Evolutionary conservation across 2,888 invertebrate genomes (phyloP).

Genomic region (Gymnoscelis rufifasciata): DNA sequence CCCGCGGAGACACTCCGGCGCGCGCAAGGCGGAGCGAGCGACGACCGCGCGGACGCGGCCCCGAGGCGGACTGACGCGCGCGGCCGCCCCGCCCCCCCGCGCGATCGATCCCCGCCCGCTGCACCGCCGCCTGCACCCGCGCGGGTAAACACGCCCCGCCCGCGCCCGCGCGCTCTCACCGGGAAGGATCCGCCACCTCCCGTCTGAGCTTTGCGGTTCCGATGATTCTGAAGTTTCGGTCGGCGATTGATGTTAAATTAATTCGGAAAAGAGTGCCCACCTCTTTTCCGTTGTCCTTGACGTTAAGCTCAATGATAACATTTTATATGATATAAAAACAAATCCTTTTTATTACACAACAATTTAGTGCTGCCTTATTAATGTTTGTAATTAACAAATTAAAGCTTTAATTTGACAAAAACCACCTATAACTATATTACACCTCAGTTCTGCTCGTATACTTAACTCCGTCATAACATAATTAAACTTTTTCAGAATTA

Average conservation of each 20-base stretch:
- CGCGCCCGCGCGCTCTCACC: constrained; percentile 82
- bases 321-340: too few relatives aligned
- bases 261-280: too few relatives aligned
- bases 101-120: constrained; percentile 55
- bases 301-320: too few relatives aligned
- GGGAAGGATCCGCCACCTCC: constrained; percentile 2
- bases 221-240: neutral
- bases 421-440: too few relatives aligned
- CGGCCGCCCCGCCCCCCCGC: constrained; percentile 51
- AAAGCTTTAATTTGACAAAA: too few relatives aligned
- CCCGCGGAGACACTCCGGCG: constrained; percentile 71
- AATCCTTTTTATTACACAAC: too few relatives aligned
- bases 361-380: too few relatives aligned
- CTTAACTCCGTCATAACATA: too few relatives aligned
- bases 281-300: too few relatives aligned
- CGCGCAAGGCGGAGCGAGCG: constrained; percentile 64
- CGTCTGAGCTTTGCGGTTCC: constrained; percentile 6
- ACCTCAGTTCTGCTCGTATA: too few relatives aligned
- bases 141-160: constrained; percentile 75
- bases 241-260: neutral
- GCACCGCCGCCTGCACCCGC: constrained; percentile 48
- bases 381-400: too few relatives aligned
- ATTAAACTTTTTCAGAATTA: neutral
- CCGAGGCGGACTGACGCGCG: constrained; percentile 69
- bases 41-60: constrained; percentile 76